Evolutionary conservation across 2,113 vertebrate species (phyloP).

Genomic region (Kryptolebias marmoratus): DNA sequence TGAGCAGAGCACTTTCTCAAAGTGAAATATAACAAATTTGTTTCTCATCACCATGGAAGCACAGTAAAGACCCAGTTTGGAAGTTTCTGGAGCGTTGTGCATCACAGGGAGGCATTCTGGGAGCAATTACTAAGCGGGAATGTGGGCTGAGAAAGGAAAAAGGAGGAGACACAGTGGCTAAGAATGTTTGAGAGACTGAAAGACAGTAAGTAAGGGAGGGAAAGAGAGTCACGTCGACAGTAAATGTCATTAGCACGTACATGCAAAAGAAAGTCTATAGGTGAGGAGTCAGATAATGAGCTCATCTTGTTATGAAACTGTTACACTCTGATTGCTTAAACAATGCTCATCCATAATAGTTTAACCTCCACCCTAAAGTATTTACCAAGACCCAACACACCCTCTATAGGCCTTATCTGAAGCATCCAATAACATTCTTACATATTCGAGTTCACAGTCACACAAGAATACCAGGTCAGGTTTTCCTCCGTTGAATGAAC

Average conservation of each 20-base stretch:
- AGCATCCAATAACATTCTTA: neutral
- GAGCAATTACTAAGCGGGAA: conserved; percentile 69
- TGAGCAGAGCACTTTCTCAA: conserved; percentile 40
- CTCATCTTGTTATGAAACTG: conserved; percentile 8
- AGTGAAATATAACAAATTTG: conserved; percentile 44
- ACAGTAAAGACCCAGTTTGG: conserved; percentile 25
- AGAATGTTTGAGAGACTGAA: conserved; percentile 53
- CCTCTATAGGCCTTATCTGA: conserved; percentile 3
- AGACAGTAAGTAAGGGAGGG: conserved; percentile 25
- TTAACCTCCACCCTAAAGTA: conserved; percentile 1
- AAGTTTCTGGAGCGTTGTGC: conserved; percentile 53
- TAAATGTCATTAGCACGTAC: neutral
- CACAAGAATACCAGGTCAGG: neutral
- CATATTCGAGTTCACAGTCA: neutral
- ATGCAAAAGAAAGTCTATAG: neutral
- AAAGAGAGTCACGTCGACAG: conserved; percentile 30
- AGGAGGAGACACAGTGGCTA: conserved; percentile 43
- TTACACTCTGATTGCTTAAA: conserved; percentile 4
- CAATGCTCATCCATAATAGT: conserved; percentile 10
- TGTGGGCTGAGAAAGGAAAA: conserved; percentile 42
- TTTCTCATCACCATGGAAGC: conserved; percentile 59
- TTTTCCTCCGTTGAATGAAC: neutral
- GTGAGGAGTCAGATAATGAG: neutral
- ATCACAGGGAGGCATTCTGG: conserved; percentile 68
- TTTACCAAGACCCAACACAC: conserved; percentile 19